These are phyloP conservation scores for Cyanoliseus patagonus DNA, from an alignment of 2,113 vertebrate genomes.

Conservation along the genomic window DNA sequence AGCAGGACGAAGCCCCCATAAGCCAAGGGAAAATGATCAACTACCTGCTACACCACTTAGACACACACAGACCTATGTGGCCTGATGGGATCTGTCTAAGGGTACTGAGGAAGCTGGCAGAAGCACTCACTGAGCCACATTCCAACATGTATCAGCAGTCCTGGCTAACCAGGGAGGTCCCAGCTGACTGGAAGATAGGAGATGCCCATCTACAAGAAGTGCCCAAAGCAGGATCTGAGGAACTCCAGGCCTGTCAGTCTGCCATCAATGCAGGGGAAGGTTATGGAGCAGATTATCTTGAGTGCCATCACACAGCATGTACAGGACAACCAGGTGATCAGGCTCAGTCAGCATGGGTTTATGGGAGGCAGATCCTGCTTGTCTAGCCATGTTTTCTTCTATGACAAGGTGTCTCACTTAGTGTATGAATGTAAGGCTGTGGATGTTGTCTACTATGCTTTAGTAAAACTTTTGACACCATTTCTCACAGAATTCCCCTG, in stretches of 20 bases:
- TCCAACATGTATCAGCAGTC: background rate
- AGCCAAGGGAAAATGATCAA: background rate
- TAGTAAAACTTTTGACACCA: background rate
- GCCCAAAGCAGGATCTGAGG: background rate
- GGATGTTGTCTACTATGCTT: background rate
- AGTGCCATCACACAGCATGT: background rate
- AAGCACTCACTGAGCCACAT: background rate
- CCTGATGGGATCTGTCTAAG: background rate
- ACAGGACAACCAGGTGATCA: no score
- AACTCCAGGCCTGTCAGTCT: background rate
- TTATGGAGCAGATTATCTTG: background rate
- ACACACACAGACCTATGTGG: background rate
- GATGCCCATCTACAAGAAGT: background rate
- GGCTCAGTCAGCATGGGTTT: no score
- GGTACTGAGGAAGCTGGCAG: background rate
- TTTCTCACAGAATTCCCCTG: background rate
- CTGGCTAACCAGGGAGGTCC: background rate
- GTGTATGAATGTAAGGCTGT: background rate
- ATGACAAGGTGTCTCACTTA: background rate
- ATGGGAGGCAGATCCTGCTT: background rate
- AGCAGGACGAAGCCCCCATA: background rate
- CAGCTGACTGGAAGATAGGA: no score
- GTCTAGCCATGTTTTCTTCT: background rate
- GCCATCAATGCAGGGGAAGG: background rate
- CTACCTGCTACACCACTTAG: background rate